Base-by-base conservation (phyloP, 2,797 vertebrate species). In the Natrix natrix region DNA sequence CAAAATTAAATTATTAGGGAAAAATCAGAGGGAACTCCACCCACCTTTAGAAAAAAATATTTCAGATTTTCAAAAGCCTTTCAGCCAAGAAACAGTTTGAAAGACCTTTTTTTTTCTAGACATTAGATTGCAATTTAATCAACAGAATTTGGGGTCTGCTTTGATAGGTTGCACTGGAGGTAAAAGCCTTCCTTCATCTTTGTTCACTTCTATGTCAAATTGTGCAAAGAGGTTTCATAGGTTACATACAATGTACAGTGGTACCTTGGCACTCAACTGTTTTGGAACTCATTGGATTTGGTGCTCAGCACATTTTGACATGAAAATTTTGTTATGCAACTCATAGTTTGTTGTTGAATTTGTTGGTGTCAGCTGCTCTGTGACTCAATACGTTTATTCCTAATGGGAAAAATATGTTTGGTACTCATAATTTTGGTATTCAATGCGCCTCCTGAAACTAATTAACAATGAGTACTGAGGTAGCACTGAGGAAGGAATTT, bases 1-100 rank as follows among this genome's bases (percentile, higher is more conserved):
- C 10, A 90, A 52, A 74, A 26, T 94, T 87, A 48, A 32, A 93
- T 94, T 93, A 43, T 48, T 5, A 69, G n/a, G 0, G 7, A 87
- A 57, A 12, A n/a, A 20, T 13, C 66, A 83, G 4, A 83, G 74
- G 10, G 20, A 48, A 22, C 20, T 24, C 74, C 37, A 43, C 37
- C 20, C 74, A 83, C 7, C 8, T 83, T 83, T 48, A 83, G 37
- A 83, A 83, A 83, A 83, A 83, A 22, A 24, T 43, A 83, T 48
- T 48, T 83, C 20, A 83, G 8, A 24, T 48, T 90, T 89, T 90
- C 74, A 63, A 56, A 92, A 24, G 2, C 55, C n/a, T 63, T 7
- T 37, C 66, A 48, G 16, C 74, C 63, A 83, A 60, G 4, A 12
- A 43, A 48, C 26, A n/a, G 14, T 24, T 92, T 90, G 20, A 60